phyloP scores from a whole-genome alignment of 2,113 vertebrate genomes.

The Prinia subflava region DNA sequence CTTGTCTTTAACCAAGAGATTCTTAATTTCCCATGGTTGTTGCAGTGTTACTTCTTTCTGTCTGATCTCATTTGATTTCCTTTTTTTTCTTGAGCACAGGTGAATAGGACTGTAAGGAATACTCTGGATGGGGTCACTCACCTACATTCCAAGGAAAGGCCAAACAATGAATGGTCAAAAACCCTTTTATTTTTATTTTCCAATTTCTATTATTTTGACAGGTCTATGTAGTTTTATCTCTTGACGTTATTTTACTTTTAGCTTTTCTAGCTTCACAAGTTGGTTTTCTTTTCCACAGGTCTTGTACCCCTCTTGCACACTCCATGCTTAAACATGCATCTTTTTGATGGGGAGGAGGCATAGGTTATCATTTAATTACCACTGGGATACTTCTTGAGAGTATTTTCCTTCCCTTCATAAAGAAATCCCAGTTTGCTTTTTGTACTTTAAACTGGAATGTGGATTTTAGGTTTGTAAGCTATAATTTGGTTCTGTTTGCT shows the following conservation, averaged over 20 bases:
- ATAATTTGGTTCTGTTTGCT: neutral
- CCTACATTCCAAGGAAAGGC: neutral
- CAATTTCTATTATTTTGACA: neutral
- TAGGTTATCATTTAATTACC: neutral
- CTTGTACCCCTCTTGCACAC: neutral
- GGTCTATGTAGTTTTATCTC: neutral
- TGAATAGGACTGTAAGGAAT: neutral
- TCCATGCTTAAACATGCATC: neutral
- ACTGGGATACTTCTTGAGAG: neutral
- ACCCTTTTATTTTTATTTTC: neutral
- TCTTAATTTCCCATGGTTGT: neutral
- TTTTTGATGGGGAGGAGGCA: neutral
- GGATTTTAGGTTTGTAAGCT: neutral
- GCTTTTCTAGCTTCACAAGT: neutral
- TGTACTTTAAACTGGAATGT: neutral
- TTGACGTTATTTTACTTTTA: neutral
- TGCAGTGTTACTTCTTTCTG: neutral
- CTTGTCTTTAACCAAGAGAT: neutral
- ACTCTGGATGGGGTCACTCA: neutral
- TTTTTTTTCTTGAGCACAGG: neutral
- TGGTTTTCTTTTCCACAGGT: neutral
- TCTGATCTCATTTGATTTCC: neutral
- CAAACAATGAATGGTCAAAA: neutral
- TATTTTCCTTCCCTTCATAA: neutral
- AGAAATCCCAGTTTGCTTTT: neutral